Base-by-base conservation (phyloP, 2,888 invertebrate species). In the Urechis unicinctus region DNA sequence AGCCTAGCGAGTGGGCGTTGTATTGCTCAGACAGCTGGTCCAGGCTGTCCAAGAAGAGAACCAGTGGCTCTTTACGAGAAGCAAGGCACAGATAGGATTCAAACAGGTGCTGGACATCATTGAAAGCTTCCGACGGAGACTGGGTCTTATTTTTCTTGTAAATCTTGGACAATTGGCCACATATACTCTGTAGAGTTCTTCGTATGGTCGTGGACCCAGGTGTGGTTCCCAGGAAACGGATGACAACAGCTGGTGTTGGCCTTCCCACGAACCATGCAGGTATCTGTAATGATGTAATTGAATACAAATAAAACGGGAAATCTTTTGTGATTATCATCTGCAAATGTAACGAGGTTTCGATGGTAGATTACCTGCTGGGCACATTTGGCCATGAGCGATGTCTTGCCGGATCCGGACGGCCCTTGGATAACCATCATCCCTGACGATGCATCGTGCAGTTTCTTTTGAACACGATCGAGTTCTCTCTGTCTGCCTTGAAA, bases 351-450 rank as follows among this genome's bases (percentile, higher is more conserved):
- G n/a, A n/a, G n/a, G n/a, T n/a, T n/a, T n/a, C n/a, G n/a, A n/a
- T n/a, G 5, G 25, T n/a, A 4, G 22, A 5, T 21, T 50, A 58
- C 52, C 42, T 45, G 42, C 13, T 22, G 24, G 13, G 47, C 51
- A 43, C 43, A 30, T 51, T 67, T 67, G n/a, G 73, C 69, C 60
- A 72, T 67, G 24, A 72, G 61, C 3, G 71, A 71, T 1, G 73
- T 73, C 56, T 73, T 73, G 0, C 73, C 73, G 60, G 68, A 66
- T 0, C 73, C 73, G 4, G 71, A 71, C 43, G 66, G 65, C 4
- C 70, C 72, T 59, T 64, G 61, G 1, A 72, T 55, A 2, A 71
- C 66, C 1, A 72, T 53, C 3, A 68, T 66, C 26, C 63, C 52
- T 13, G 51, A 30, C 1, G 58, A 54, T 13, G 60, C 50, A 13